Evolutionary conservation across 2,888 invertebrate species (phyloP).

Genomic region (Gisinianus flammeolus): DNA sequence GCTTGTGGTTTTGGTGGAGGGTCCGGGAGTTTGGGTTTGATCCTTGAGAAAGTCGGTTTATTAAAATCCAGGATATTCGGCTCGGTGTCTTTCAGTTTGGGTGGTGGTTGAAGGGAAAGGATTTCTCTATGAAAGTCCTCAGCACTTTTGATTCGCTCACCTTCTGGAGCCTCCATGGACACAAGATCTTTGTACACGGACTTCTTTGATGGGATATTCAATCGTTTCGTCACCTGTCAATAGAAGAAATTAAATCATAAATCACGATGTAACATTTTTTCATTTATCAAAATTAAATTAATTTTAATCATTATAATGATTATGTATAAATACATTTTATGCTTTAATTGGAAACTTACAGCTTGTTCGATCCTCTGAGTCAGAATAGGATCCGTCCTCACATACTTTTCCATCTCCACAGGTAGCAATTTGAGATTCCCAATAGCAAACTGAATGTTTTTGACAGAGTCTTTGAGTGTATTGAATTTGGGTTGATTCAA

Average conservation of each 20-base stretch:
- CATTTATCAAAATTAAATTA: background rate
- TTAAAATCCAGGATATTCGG: slow-evolving; percentile 28
- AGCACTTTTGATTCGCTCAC: background rate
- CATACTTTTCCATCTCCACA: slow-evolving; percentile 1
- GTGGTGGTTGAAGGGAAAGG: slow-evolving; percentile 7
- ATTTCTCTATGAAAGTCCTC: slow-evolving; percentile 26
- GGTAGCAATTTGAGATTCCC: slow-evolving; percentile 27
- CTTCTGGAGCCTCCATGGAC: slow-evolving; percentile 18
- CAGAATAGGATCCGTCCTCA: slow-evolving; percentile 6
- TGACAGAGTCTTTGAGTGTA: slow-evolving; percentile 5
- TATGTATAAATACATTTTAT: background rate
- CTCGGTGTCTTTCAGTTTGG: slow-evolving; percentile 27
- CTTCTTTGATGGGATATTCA: slow-evolving; percentile 19
- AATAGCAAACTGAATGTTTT: slow-evolving; percentile 23
- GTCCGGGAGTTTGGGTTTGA: slow-evolving; percentile 29
- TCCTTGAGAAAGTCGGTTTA: slow-evolving; percentile 33
- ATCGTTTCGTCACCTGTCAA: slow-evolving; percentile 29
- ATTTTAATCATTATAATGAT: background rate
- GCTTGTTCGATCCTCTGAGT: slow-evolving; percentile 6
- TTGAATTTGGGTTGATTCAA: slow-evolving; percentile 28
- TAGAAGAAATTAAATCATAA: too few species aligned
- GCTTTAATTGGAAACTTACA: slow-evolving; percentile 6
- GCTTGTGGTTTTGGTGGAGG: slow-evolving; percentile 11
- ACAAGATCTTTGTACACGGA: slow-evolving; percentile 25
- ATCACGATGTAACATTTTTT: background rate